Evolutionary conservation across 2,113 vertebrate genomes (phyloP).

Genomic region (Myiozetetes cayanensis): DNA sequence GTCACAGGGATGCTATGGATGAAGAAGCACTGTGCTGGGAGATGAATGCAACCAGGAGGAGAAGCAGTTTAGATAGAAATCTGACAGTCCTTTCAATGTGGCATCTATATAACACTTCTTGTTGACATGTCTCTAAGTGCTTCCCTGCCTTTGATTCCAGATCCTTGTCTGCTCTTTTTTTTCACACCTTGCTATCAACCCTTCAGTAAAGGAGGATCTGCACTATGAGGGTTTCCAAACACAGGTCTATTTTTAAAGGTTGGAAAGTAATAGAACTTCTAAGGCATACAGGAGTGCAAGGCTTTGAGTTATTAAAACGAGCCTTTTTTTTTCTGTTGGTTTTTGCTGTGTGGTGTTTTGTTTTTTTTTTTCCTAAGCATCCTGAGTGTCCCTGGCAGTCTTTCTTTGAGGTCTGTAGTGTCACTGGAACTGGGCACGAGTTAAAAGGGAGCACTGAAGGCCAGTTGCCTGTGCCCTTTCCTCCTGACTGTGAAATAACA

Average conservation of each 20-base stretch:
- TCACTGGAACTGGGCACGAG: not conserved
- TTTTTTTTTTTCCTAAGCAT: not conserved
- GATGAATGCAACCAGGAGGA: not conserved
- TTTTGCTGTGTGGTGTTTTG: not conserved
- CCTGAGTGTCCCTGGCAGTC: not conserved
- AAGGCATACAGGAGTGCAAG: not conserved
- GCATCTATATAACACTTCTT: slow-evolving; percentile 8
- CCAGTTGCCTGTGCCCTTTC: rapidly evolving
- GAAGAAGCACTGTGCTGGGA: not conserved
- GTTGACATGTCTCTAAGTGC: not conserved
- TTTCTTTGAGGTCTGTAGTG: not conserved
- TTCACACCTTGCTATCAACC: not conserved
- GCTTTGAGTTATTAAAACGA: not conserved
- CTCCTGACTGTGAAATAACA: not conserved
- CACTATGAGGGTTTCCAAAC: not conserved
- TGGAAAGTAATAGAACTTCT: not conserved
- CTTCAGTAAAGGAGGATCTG: not conserved
- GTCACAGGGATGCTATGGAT: not conserved
- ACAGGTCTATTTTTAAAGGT: slow-evolving; percentile 17
- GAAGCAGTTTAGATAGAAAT: slow-evolving; percentile 40
- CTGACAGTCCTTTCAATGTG: slow-evolving; percentile 33
- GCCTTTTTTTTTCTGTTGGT: not conserved
- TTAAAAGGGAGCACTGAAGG: not conserved
- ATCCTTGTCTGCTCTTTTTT: slow-evolving; percentile 23
- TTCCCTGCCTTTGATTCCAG: slow-evolving; percentile 39